Evolutionary conservation across 2,888 invertebrate genomes (phyloP).

Genomic region (Lasius fuliginosus): DNA sequence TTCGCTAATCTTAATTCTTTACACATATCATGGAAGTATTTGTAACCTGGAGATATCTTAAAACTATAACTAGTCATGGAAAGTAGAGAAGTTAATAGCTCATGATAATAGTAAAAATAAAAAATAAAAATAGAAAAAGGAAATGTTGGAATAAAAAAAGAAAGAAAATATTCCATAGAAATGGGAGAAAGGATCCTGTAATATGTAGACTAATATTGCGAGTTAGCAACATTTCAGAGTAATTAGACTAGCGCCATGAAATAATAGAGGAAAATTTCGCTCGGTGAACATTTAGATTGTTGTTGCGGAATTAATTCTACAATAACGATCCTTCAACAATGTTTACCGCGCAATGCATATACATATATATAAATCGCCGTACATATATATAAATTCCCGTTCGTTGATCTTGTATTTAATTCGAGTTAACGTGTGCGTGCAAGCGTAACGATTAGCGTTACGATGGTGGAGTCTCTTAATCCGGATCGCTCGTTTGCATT

Average conservation of each 20-base stretch:
- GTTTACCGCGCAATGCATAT: neutral
- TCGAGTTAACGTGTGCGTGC: conserved; percentile 17
- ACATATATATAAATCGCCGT: neutral
- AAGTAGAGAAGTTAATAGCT: neutral
- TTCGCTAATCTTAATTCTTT: neutral
- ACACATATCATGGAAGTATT: neutral
- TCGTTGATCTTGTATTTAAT: conserved; percentile 27
- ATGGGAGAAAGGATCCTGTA: neutral
- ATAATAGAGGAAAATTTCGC: neutral
- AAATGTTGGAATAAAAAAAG: too few relatives aligned
- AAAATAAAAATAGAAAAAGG: neutral
- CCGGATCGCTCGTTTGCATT: conserved; percentile 29
- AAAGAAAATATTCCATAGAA: neutral
- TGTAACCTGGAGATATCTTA: neutral
- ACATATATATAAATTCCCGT: neutral
- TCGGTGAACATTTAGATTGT: neutral
- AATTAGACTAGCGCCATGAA: neutral
- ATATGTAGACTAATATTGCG: neutral
- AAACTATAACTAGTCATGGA: neutral
- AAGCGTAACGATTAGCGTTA: conserved; percentile 21
- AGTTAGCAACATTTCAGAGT: neutral
- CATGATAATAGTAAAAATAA: neutral
- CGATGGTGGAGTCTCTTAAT: neutral
- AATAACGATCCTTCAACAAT: conserved; percentile 16
- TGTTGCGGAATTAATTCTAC: conserved; percentile 13